Base-by-base conservation (phyloP, 2,888 invertebrate species). In the Colostygia pectinataria region DNA sequence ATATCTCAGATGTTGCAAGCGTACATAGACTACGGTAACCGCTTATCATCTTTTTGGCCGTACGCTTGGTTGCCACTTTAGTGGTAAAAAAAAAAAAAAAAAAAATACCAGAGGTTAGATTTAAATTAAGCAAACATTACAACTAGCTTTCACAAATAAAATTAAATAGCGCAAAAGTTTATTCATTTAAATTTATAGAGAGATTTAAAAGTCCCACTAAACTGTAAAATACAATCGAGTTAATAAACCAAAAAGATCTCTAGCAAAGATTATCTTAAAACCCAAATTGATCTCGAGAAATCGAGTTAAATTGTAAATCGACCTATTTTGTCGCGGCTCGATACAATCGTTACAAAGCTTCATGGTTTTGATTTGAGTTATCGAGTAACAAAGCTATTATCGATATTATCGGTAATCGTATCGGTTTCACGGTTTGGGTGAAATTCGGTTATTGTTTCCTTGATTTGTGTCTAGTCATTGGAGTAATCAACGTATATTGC, bases 371-470 rank as follows among this genome's bases (percentile, higher is more conserved):
- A 69, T 74, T 70, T 68, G 71, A 71, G 69, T 74, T 55, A 59
- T 57, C 46, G 53, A 55, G 51, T 42, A 74, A 75, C 68, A 75
- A 74, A 69, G 65, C 60, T 67, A 73, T 74, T 74, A 74, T 71
- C 72, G 52, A 45, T 68, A 63, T 74, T 74, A 79, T 80, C 79
- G 71, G 65, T 69, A 72, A 73, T 77, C 69, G 68, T 71, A 76
- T 78, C 80, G 63, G 74, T 74, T 81, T 80, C 80, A 80, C 75
- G 78, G 72, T 73, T 79, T 78, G 69, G 57, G 67, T 57, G 55
- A 60, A 56, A 57, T 54, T 46, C 40, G 36, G 12, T 41, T 33
- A 59, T 61, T 60, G 60, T 61, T 52, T 55, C 39, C 41, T 15
- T 13, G 39, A 42, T 46, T 33, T 52, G 32, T 40, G 44, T 24